phyloP scores from a whole-genome alignment of 2,888 invertebrate genomes.

The Actias luna region DNA sequence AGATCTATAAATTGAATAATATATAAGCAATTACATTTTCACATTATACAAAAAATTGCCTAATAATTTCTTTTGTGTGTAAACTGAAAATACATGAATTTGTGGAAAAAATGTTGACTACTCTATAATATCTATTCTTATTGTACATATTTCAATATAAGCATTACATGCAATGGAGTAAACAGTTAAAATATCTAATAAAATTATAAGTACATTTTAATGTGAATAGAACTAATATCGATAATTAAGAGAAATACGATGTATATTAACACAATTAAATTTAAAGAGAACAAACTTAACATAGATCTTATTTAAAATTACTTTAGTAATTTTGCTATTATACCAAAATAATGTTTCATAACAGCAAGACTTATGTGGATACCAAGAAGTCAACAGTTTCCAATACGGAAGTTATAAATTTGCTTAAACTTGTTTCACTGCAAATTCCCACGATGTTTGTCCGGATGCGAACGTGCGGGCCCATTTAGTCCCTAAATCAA shows the following conservation, averaged over 20 bases:
- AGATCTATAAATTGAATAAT: not conserved
- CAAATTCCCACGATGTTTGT: conserved; percentile 74
- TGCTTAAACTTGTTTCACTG: conserved; percentile 78
- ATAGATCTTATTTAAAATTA: not conserved
- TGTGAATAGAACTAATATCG: too few relatives aligned
- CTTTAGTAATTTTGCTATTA: not conserved
- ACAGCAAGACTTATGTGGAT: not conserved
- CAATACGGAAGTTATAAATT: conserved; percentile 77
- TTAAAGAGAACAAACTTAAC: not conserved
- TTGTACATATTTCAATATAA: not conserved
- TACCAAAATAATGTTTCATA: not conserved
- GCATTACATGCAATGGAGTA: not conserved
- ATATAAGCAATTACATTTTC: too few relatives aligned
- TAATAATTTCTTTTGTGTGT: not conserved
- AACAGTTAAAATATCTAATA: not conserved
- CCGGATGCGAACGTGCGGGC: conserved; percentile 78
- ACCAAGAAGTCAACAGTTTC: conserved; percentile 44
- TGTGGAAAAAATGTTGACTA: too few relatives aligned
- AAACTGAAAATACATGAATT: not conserved
- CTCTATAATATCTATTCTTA: not conserved
- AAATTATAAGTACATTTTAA: not conserved
- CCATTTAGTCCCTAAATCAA: conserved; percentile 72
- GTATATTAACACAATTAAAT: not conserved
- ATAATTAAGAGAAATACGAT: too few relatives aligned
- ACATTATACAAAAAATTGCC: not conserved